Evolutionary conservation across 2,113 vertebrate genomes (phyloP).

Genomic region (Delphinus delphis): DNA sequence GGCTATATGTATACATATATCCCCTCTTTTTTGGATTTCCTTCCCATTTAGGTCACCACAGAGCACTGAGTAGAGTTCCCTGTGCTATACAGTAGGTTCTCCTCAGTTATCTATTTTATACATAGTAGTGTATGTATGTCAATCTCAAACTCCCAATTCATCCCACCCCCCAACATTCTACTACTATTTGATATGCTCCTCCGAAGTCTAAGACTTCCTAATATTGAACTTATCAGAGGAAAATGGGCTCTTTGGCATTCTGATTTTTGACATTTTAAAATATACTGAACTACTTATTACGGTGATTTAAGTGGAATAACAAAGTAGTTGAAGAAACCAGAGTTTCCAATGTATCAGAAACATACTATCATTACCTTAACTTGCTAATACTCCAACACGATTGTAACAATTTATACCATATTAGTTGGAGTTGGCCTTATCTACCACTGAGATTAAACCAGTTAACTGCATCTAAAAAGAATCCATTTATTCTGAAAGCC

Average conservation of each 20-base stretch:
- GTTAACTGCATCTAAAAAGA: background rate
- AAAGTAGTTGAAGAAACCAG: background rate
- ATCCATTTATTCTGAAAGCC: background rate
- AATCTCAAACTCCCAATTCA: too few relatives aligned
- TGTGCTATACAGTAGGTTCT: too few relatives aligned
- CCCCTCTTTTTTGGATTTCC: too few relatives aligned
- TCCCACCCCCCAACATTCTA: background rate
- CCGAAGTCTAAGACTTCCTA: background rate
- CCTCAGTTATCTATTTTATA: too few relatives aligned
- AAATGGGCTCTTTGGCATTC: background rate
- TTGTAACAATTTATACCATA: background rate
- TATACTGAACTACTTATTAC: background rate
- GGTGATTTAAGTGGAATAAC: background rate
- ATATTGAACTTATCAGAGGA: background rate
- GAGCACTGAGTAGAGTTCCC: too few relatives aligned
- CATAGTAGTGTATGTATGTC: too few relatives aligned
- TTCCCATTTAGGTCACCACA: too few relatives aligned
- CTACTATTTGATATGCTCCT: background rate
- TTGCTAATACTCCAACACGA: background rate
- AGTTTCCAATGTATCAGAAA: background rate
- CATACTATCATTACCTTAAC: background rate
- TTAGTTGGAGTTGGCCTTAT: background rate
- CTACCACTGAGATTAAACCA: background rate
- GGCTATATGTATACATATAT: too few relatives aligned
- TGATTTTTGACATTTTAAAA: constrained; percentile 15